phyloP scores from a whole-genome alignment of 2,113 vertebrate species.

The Mustelus asterias region DNA sequence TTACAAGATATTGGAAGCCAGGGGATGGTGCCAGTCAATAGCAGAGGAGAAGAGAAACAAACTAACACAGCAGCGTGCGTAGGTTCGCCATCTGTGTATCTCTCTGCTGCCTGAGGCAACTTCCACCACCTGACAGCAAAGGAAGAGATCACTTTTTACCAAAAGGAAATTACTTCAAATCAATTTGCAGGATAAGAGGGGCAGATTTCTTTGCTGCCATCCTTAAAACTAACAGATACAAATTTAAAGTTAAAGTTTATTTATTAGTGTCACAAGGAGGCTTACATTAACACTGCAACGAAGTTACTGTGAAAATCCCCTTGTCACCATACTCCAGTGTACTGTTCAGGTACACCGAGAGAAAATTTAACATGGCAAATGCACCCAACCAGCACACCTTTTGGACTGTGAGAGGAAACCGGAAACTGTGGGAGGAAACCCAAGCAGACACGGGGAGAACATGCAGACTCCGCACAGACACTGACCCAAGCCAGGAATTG shows the following conservation, averaged over 20 bases:
- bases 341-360: no score
- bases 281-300: no score
- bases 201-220: neutral
- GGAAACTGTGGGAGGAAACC: no score
- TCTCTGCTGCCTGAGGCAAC: neutral
- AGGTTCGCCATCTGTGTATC: neutral
- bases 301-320: no score
- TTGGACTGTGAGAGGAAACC: no score
- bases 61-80: neutral
- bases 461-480: no score
- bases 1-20: neutral
- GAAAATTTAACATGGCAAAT: no score
- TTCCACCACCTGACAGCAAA: neutral
- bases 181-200: neutral
- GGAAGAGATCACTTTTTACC: neutral
- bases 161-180: neutral
- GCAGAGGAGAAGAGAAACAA: neutral
- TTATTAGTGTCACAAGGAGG: no score
- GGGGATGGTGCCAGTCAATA: neutral
- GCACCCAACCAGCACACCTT: no score
- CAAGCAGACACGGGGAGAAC: no score
- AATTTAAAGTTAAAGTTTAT: neutral
- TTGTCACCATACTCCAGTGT: no score
- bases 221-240: neutral
- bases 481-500: no score